Base-by-base conservation (phyloP, 2,797 vertebrate species). In the Paramormyrops hopkinsi region DNA sequence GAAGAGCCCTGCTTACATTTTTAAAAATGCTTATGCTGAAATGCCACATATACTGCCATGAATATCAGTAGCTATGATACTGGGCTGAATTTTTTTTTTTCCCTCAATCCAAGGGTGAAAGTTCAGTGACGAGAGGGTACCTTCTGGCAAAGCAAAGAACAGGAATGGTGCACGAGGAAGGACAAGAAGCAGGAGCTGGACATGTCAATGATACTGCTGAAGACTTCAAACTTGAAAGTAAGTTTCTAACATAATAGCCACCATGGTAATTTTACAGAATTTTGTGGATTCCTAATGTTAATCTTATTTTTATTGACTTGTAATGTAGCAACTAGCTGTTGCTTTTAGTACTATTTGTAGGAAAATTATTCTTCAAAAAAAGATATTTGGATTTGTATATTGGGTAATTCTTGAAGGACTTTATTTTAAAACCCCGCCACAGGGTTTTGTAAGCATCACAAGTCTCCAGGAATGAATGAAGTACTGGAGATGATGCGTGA, bases 401-500 rank as follows among this genome's bases (percentile, higher is more conserved):
- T 73, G 65, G 65, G 65, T 73, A 12, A 17, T 37, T 73, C 33
- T 73, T 73, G 2, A 29, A 73, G 29, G 65, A 73, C 29, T 73
- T 69, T 73, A 62, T 73, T 73, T 73, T 37, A 37, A 73, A 73
- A 62, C 44, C 46, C 84, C 4, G 9, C 50, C 17, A 50, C 89
- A 89, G 89, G 29, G 3, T 37, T 2, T 9, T 41, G 76, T 46
- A 6, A 62, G 29, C 25, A 44, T 62, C 54, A 84, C 1, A 46
- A 19, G 48, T 85, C 44, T 88, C 89, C 87, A 53, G 89, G 89
- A 19, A 90, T 88, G 89, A 85, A 44, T 33, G 87, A 90, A 9
- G 59, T 90, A 17, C 54, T 90, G 87, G 87, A 88, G 51, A 88
- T 88, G 89, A 85, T 90, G 41, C 87, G 79, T 12, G 14, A 25